phyloP scores from a whole-genome alignment of 2,888 invertebrate species.

The Parapristionchus giblindavisi region DNA sequence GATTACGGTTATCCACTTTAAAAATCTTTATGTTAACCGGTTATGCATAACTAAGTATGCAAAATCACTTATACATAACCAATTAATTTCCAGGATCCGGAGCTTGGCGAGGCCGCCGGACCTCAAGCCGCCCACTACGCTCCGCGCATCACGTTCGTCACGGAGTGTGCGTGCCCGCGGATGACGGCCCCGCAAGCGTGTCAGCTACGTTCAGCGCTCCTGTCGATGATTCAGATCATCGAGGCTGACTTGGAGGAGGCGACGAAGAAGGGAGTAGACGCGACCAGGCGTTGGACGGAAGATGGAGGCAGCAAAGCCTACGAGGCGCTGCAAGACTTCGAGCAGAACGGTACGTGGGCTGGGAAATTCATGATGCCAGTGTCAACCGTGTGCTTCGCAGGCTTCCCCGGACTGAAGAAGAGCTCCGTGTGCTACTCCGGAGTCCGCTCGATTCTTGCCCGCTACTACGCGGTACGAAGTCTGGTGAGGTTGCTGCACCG shows the following conservation, averaged over 20 bases:
- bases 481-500: background rate
- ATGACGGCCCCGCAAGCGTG: background rate
- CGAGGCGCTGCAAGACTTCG: background rate
- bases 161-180: background rate
- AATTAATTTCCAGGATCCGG: background rate
- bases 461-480: conserved; percentile 4
- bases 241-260: too few relatives aligned
- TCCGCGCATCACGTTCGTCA: background rate
- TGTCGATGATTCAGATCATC: background rate
- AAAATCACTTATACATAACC: too few relatives aligned
- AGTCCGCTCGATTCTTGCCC: background rate
- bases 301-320: too few relatives aligned
- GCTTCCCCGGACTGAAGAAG: background rate
- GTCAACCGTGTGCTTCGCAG: too few relatives aligned
- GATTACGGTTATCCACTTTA: too few relatives aligned
- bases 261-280: too few relatives aligned
- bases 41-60: too few relatives aligned
- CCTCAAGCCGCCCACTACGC: background rate
- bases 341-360: background rate
- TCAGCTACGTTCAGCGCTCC: background rate
- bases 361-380: too few relatives aligned
- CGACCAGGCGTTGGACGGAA: too few relatives aligned
- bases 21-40: too few relatives aligned
- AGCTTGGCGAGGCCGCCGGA: background rate
- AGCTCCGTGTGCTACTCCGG: background rate